Conservation (phyloP, 1,140 invertebrate genomes). For the Hylaeus volcanicus region DNA sequence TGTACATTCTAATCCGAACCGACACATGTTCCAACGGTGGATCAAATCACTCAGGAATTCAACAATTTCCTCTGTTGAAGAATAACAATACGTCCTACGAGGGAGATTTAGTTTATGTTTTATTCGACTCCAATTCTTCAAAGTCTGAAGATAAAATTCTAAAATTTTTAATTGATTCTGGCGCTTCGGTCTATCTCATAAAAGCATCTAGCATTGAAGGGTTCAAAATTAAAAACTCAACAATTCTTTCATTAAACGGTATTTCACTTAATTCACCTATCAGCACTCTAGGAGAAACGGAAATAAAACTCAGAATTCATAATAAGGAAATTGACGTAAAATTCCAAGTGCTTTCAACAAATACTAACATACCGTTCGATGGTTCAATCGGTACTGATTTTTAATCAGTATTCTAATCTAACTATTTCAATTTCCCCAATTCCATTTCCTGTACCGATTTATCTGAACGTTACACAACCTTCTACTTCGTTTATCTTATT, state of each 20-base stretch:
- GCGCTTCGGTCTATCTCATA: background rate
- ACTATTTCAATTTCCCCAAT: too few species aligned
- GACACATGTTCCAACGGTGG: background rate
- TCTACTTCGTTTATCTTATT: background rate
- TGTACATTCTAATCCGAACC: background rate
- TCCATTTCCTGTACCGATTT: too few species aligned
- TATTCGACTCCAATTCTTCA: background rate
- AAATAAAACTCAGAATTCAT: background rate
- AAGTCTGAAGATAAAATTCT: background rate
- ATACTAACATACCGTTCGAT: conserved; percentile 16
- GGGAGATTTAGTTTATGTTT: background rate
- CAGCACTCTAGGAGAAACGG: background rate
- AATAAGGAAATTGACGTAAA: background rate
- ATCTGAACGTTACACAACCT: too few species aligned
- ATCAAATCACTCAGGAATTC: background rate
- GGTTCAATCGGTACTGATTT: background rate
- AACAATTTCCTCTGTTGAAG: background rate
- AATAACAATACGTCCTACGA: background rate
- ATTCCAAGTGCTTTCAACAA: conserved; percentile 1
- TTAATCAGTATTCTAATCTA: too few species aligned
- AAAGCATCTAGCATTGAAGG: background rate
- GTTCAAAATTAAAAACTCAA: too few species aligned
- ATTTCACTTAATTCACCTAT: background rate
- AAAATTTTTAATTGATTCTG: background rate
- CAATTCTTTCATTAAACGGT: background rate